Base-by-base conservation (phyloP, 2,113 vertebrate species). In the Toxotes jaculatrix region DNA sequence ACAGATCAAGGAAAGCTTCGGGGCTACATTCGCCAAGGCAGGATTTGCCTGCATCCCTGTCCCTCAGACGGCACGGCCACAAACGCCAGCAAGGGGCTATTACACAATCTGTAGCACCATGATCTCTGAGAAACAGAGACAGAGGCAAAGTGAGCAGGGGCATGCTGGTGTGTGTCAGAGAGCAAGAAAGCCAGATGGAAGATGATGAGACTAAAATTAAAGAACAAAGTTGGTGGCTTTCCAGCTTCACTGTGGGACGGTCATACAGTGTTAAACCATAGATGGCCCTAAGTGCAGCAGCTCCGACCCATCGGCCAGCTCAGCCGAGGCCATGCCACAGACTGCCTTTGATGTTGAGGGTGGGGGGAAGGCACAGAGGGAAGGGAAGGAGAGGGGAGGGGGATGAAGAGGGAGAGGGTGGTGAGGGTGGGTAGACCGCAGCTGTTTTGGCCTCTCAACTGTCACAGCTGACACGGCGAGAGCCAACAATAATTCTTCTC, bases 381-480 rank as follows among this genome's bases (percentile, higher is more conserved):
- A 80, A 32, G 77, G 74, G 77, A 73, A 63, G 9, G 69, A n/a
- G 78, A 49, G 40, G 70, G 57, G 67, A 59, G 60, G 73, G 45
- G 72, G 65, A 45, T 64, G 53, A 19, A 38, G 83, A 55, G 67
- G 66, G 53, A 74, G 75, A 68, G 65, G 53, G 74, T 31, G 75
- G 61, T 23, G 74, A 64, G 57, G 60, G 73, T 61, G 74, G 81
- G 80, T 38, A 85, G 77, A 84, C 67, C 64, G 85, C 92, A 93
- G 91, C 91, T 93, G 92, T 90, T 93, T 88, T 85, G 86, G 90
- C 92, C 86, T 77, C 87, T 77, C 71, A 73, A 81, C 83, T 86
- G 89, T 83, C 89, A 83, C 88, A 92, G 90, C 88, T 89, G 88
- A 90, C 85, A 90, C 36, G 23, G 80, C n/a, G 19, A 70, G 83